A percentile compares a stretch with the other conserved stretches of the same genome.
Conservation (phyloP, 1,140 invertebrate species). For the Tetramorium parvispinum region DNA sequence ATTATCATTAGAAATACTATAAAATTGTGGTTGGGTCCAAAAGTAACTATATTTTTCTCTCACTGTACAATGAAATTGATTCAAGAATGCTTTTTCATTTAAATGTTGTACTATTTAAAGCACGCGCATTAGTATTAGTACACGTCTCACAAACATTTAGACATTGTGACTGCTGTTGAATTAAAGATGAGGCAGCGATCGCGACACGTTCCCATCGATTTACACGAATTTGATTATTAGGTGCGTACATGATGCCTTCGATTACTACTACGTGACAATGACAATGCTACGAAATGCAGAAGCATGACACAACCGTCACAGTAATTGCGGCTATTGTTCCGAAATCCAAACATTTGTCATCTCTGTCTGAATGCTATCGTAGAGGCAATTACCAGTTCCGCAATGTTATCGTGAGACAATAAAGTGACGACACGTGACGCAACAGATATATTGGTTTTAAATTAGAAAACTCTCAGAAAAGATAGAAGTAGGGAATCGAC, state of each 20-base stretch:
- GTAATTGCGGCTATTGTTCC: constrained; percentile 70
- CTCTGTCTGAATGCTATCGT: constrained; percentile 58
- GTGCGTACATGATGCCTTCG: constrained; percentile 8
- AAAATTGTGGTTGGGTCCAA: too few relatives aligned
- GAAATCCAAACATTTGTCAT: constrained; percentile 68
- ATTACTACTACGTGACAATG: neutral
- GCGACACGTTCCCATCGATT: neutral
- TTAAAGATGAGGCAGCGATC: neutral
- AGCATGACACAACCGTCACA: constrained; percentile 49
- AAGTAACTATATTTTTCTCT: too few relatives aligned
- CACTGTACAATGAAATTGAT: neutral
- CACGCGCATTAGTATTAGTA: neutral
- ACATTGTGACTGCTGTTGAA: neutral
- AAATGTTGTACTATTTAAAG: neutral
- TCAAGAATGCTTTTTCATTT: neutral
- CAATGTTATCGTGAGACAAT: neutral
- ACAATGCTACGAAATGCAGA: constrained; percentile 38
- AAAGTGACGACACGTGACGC: neutral
- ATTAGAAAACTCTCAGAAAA: neutral
- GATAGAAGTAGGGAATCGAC: neutral
- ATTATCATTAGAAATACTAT: too few relatives aligned
- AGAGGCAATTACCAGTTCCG: constrained; percentile 56
- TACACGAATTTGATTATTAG: neutral
- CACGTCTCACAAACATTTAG: neutral
- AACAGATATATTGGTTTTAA: neutral